These are phyloP conservation scores for Metacarcinus magister DNA, from an alignment of 2,888 invertebrate genomes.

Conservation along the genomic window DNA sequence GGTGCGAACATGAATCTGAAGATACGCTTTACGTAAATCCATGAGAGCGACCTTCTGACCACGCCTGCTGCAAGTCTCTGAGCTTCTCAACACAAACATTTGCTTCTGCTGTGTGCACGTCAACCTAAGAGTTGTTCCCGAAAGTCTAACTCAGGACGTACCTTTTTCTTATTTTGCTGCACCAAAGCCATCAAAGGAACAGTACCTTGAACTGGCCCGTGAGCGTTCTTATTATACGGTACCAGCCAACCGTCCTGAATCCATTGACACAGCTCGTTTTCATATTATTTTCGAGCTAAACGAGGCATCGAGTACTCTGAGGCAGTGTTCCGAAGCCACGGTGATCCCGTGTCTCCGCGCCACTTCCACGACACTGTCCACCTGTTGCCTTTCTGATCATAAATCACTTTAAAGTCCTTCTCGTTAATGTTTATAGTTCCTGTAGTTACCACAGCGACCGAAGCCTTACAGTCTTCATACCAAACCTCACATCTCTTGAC, in stretches of 20 bases:
- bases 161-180: conserved; percentile 33
- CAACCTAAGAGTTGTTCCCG: conserved; percentile 9
- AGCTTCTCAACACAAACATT: too few relatives aligned
- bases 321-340: conserved; percentile 18
- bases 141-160: conserved; percentile 47
- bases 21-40: too few relatives aligned
- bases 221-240: background rate
- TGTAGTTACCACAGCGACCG: background rate
- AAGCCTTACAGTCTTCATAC: background rate
- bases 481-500: background rate
- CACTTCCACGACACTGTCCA: conserved; percentile 49
- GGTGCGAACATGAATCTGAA: too few relatives aligned
- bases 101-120: conserved; percentile 31
- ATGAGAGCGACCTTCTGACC: too few relatives aligned
- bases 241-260: conserved; percentile 51
- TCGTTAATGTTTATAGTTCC: background rate
- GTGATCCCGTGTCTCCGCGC: conserved; percentile 41
- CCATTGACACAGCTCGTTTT: conserved; percentile 31
- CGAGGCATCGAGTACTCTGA: conserved; percentile 5
- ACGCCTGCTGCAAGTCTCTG: too few relatives aligned
- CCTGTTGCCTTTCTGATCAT: background rate
- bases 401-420: conserved; percentile 52
- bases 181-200: conserved; percentile 57
- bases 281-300: background rate
- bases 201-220: conserved; percentile 51